A percentile compares a stretch with the other conserved stretches of the same genome.
phyloP scores from a whole-genome alignment of 2,888 invertebrate species.

The Phyto melanocephala region DNA sequence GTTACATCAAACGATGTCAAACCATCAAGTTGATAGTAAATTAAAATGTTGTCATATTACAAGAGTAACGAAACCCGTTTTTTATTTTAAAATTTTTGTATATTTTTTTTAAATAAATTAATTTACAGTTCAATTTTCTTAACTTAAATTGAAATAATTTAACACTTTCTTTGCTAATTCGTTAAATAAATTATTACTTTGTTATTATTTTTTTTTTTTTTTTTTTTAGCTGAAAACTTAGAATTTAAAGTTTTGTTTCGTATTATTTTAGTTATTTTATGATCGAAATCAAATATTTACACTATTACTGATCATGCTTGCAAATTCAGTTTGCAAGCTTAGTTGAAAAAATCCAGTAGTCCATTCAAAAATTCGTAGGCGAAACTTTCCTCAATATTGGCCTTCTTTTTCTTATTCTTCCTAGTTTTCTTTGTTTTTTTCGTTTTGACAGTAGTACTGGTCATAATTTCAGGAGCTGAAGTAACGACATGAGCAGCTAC shows the following conservation, averaged over 20 bases:
- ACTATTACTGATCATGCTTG: slow-evolving; percentile 71
- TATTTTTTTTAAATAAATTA: slow-evolving; percentile 50
- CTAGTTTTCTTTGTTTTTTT: slow-evolving; percentile 72
- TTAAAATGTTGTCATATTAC: too few relatives aligned
- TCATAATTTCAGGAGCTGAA: slow-evolving; percentile 51
- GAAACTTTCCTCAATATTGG: slow-evolving; percentile 70
- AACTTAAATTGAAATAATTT: slow-evolving; percentile 27
- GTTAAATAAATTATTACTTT: slow-evolving; percentile 31
- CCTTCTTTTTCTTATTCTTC: slow-evolving; percentile 76
- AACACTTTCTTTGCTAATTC: neutral
- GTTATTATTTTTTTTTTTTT: too few relatives aligned
- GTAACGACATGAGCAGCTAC: slow-evolving; percentile 35
- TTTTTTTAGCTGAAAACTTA: too few relatives aligned
- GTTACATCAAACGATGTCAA: too few relatives aligned
- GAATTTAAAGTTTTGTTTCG: slow-evolving; percentile 8
- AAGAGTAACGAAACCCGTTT: too few relatives aligned
- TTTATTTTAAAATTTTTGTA: too few relatives aligned
- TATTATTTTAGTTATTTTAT: neutral
- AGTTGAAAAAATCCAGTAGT: slow-evolving; percentile 77
- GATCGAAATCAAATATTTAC: slow-evolving; percentile 74
- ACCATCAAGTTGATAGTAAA: too few relatives aligned
- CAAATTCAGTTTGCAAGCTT: slow-evolving; percentile 70
- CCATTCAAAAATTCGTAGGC: slow-evolving; percentile 75
- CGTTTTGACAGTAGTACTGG: slow-evolving; percentile 67
- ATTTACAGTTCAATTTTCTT: slow-evolving; percentile 25